Base-by-base conservation (phyloP, 2,888 invertebrate species). In the Acanthacorydalis orientalis region DNA sequence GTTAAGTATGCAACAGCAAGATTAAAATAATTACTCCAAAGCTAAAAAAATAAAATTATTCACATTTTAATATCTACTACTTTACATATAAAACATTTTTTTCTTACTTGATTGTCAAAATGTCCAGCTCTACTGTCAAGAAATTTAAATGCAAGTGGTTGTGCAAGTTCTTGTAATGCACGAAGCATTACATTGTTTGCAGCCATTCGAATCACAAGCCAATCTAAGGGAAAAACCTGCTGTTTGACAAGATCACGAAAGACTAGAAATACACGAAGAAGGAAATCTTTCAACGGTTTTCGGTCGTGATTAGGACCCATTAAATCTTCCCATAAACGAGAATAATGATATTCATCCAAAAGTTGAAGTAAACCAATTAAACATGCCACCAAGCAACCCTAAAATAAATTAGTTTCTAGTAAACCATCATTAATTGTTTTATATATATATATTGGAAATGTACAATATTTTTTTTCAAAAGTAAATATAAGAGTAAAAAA, bases 171-270 rank as follows among this genome's bases (percentile, higher is more conserved):
- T 63, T 90, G 84, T 14, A 91, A 69, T 0, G 92, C 83, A 41
- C 83, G 83, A 14, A 93, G 68, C 49, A 93, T 77, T 0, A 89
- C 82, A 64, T 83, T 82, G 61, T 91, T 93, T 46, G 85, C 83
- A 48, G 88, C 82, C 68, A 95, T 83, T 60, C 86, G 78, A 63
- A 95, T 82, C 10, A 90, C 80, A 54, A 90, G 74, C 95, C 95
- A 96, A 61, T 93, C 92, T 0, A 78, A 72, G 1, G 91, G 87
- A 57, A 88, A 93, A 1, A 83, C 80, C 55, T 85, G 82, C 55
- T 81, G 78, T 51, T 80, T 79, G 23, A 90, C 82, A 32, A 90
- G 73, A 62, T 86, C 83, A 42, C 80, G 70, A 57, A 90, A 82
- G 1, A 89, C 83, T 7, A 84, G 67, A 59, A 93, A 81, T 0